A percentile compares a stretch with the other conserved stretches of the same genome.
Evolutionary conservation across 2,797 vertebrate species (phyloP).

Genomic region (Hipposideros larvatus): DNA sequence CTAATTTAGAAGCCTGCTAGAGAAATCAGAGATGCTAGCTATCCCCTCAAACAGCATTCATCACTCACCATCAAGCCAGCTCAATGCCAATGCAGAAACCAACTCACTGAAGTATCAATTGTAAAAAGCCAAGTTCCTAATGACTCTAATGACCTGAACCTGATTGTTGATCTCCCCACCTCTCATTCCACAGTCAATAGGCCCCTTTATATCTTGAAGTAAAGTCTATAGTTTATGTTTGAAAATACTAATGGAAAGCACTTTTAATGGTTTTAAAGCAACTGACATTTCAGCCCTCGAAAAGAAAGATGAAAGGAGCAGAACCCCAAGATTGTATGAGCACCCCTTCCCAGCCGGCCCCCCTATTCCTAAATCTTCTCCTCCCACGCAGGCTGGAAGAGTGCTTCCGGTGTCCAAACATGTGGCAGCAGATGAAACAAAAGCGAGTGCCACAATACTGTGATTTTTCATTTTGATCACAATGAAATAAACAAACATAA

Average conservation of each 20-base stretch:
- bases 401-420: background rate
- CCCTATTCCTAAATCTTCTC: too few species aligned
- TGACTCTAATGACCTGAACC: constrained; percentile 18
- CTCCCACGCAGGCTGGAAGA: accelerated
- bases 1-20: constrained; percentile 34
- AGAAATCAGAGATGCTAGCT: constrained; percentile 38
- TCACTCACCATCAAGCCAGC: constrained; percentile 30
- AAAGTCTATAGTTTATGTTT: constrained; percentile 2
- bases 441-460: background rate
- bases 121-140: constrained; percentile 10
- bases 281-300: background rate
- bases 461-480: background rate
- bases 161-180: background rate
- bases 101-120: background rate
- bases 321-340: accelerated
- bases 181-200: background rate
- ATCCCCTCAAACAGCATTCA: background rate
- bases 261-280: background rate
- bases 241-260: background rate
- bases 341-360: accelerated
- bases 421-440: background rate
- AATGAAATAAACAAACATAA: background rate
- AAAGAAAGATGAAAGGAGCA: background rate
- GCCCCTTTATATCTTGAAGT: background rate
- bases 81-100: constrained; percentile 19